These are phyloP conservation scores for Montipora capitata DNA, from an alignment of 92 coral and sea anemone species.

Conservation along the genomic window DNA sequence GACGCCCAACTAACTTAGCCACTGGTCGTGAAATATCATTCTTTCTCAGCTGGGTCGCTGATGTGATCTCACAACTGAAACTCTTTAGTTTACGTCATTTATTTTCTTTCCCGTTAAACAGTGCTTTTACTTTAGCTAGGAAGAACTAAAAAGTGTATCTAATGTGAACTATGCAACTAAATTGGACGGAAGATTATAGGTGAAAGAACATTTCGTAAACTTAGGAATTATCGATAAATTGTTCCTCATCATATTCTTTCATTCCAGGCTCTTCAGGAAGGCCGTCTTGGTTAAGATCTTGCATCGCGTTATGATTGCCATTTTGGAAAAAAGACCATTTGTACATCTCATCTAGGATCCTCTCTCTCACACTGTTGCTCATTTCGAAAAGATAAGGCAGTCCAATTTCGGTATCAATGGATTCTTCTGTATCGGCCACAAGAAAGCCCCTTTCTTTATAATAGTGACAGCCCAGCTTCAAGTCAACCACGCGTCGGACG, in stretches of 20 bases:
- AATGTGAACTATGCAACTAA: background rate
- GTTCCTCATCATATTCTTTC: background rate
- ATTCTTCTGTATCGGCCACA: background rate
- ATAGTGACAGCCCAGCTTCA: slow-evolving; percentile 32
- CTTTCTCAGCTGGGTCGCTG: too few species aligned
- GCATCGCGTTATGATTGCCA: background rate
- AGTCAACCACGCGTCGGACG: background rate
- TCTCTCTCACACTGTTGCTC: slow-evolving; percentile 25
- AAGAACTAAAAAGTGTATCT: background rate
- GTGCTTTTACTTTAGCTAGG: background rate
- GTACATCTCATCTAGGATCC: slow-evolving; percentile 24
- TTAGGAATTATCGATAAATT: background rate
- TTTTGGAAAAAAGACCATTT: slow-evolving; percentile 21
- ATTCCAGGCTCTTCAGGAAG: slow-evolving; percentile 5
- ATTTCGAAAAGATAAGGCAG: slow-evolving; percentile 16
- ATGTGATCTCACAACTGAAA: too few species aligned
- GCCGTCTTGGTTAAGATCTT: background rate
- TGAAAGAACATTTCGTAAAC: background rate
- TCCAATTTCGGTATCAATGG: background rate
- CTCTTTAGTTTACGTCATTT: too few species aligned
- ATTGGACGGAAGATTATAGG: background rate
- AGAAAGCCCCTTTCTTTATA: background rate
- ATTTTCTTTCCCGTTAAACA: too few species aligned
- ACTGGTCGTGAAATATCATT: too few species aligned
- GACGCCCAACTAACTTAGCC: too few species aligned